phyloP scores from a whole-genome alignment of 2,888 invertebrate genomes.

The Gari tellinella region DNA sequence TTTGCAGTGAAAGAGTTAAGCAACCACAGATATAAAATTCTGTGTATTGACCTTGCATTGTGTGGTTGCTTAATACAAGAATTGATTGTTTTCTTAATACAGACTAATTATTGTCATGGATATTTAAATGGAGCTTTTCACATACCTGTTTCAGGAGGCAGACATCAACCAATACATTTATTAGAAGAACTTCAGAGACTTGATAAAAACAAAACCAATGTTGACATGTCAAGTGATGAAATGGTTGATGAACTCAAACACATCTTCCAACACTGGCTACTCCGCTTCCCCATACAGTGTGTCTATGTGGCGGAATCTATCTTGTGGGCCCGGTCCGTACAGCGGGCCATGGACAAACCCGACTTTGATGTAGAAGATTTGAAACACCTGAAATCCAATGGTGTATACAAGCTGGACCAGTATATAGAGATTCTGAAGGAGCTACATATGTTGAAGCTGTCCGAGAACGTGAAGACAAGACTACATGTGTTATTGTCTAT shows the following conservation, averaged over 20 bases:
- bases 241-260: conserved; percentile 61
- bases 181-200: conserved; percentile 76
- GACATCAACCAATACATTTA: conserved; percentile 71
- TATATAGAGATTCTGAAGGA: conserved; percentile 73
- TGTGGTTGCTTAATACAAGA: no score
- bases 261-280: conserved; percentile 79
- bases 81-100: no score
- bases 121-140: no score
- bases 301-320: conserved; percentile 80
- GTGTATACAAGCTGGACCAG: conserved; percentile 65
- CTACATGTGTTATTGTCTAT: conserved; percentile 75
- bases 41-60: no score
- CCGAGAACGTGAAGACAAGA: conserved; percentile 63
- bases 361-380: conserved; percentile 71
- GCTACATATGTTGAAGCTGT: conserved; percentile 49
- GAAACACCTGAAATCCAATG: conserved; percentile 44
- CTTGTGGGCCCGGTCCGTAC: conserved; percentile 78
- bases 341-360: conserved; percentile 70
- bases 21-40: no score
- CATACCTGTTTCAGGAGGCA: conserved; percentile 42
- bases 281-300: conserved; percentile 82
- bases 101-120: no score
- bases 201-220: conserved; percentile 27
- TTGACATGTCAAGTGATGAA: conserved; percentile 43
- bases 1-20: no score